Conservation (phyloP, 1,140 invertebrate species). For the Batillaria attramentaria region DNA sequence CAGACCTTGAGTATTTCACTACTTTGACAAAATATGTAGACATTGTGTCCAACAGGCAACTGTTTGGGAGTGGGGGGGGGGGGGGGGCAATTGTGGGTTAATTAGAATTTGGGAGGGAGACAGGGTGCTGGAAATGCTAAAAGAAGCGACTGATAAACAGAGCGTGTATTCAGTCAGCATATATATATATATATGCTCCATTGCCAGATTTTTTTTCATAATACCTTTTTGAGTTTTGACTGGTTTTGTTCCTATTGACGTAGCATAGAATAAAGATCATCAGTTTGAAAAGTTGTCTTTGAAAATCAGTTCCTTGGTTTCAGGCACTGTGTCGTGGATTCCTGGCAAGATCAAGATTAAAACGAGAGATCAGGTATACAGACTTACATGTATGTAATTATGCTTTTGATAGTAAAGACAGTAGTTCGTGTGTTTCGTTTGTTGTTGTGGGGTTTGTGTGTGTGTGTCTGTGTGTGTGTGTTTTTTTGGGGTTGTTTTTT, state of each 20-base stretch:
- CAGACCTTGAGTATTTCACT: no score
- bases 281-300: neutral
- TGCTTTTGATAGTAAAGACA: neutral
- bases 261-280: neutral
- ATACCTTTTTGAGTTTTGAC: neutral
- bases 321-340: slow-evolving; percentile 25
- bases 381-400: neutral
- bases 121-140: neutral
- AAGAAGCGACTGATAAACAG: no score
- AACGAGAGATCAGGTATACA: slow-evolving; percentile 27
- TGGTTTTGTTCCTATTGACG: neutral
- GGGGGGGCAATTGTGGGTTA: no score
- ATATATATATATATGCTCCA: neutral
- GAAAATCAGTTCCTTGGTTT: slow-evolving; percentile 1
- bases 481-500: neutral
- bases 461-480: neutral
- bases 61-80: no score
- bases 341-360: slow-evolving; percentile 20
- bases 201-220: neutral
- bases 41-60: no score
- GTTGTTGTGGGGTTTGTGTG: neutral
- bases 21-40: no score
- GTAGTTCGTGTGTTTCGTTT: no score
- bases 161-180: neutral
- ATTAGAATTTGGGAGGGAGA: no score